Conservation (phyloP, 92 coral and sea anemone species). For the Porites divaricata region DNA sequence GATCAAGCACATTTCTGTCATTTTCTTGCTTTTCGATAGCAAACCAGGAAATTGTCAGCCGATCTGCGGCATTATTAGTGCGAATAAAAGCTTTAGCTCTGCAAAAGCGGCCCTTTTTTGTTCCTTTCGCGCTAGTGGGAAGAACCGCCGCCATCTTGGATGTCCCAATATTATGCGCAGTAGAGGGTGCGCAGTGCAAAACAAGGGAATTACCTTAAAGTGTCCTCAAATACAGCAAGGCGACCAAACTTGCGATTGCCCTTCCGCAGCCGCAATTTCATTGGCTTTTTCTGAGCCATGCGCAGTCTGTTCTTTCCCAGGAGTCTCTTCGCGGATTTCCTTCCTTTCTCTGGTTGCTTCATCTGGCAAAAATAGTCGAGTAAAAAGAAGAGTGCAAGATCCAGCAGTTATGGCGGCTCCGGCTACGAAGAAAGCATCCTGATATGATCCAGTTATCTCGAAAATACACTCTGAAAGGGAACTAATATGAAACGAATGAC, state of each 20-base stretch:
- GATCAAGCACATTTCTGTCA: too few relatives aligned
- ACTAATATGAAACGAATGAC: neutral
- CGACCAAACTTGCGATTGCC: too few relatives aligned
- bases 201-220: too few relatives aligned
- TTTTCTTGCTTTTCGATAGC: too few relatives aligned
- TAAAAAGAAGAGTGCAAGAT: conserved; percentile 63
- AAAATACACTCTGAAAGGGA: conserved; percentile 57
- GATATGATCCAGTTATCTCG: conserved; percentile 76
- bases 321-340: conserved; percentile 7
- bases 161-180: too few relatives aligned
- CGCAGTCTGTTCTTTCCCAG: conserved; percentile 17
- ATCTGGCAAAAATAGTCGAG: conserved; percentile 57
- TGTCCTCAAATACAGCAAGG: conserved; percentile 12
- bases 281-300: neutral
- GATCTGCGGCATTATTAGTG: too few relatives aligned
- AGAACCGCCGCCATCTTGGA: too few relatives aligned
- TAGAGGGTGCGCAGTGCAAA: too few relatives aligned
- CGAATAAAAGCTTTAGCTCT: too few relatives aligned
- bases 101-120: too few relatives aligned
- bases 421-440: conserved; percentile 86
- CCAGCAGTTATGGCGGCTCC: conserved; percentile 88
- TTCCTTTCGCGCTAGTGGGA: too few relatives aligned
- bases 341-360: neutral
- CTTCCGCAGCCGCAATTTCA: neutral
- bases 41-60: too few relatives aligned